Conservation (phyloP, 2,113 vertebrate genomes). For the Odontesthes bonariensis region DNA sequence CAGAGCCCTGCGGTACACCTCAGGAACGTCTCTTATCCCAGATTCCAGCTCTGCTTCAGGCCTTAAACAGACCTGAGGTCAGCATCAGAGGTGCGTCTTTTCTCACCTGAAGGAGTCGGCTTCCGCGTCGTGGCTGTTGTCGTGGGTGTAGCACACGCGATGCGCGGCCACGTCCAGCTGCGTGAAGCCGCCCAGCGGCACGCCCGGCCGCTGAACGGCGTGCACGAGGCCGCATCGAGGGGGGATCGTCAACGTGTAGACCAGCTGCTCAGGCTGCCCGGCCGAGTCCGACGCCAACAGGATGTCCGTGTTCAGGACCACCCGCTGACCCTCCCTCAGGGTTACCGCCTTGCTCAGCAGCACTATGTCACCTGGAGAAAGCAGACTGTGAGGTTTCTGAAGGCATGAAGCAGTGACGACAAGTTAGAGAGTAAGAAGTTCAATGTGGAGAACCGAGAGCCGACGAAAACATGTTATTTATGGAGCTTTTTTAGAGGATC, state of each 20-base stretch:
- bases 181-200: constrained; percentile 86
- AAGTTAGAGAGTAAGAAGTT: no score
- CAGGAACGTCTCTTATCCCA: no score
- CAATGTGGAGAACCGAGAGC: no score
- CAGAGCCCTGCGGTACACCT: no score
- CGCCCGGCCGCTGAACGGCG: constrained; percentile 86
- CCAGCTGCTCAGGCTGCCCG: constrained; percentile 89
- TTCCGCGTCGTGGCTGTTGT: constrained; percentile 85
- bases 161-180: constrained; percentile 89
- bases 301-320: constrained; percentile 94
- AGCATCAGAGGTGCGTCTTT: background rate
- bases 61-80: no score
- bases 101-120: constrained; percentile 87
- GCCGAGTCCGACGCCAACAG: constrained; percentile 91
- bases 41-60: no score
- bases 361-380: constrained; percentile 87
- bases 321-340: constrained; percentile 92
- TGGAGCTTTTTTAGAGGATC: no score
- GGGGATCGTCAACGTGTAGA: constrained; percentile 87
- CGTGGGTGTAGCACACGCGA: constrained; percentile 85
- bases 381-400: background rate
- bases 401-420: background rate
- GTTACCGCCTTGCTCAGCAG: constrained; percentile 88
- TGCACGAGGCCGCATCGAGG: constrained; percentile 92
- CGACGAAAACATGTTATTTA: no score